phyloP scores from a whole-genome alignment of 2,888 invertebrate species.

The Acleris sparsana region DNA sequence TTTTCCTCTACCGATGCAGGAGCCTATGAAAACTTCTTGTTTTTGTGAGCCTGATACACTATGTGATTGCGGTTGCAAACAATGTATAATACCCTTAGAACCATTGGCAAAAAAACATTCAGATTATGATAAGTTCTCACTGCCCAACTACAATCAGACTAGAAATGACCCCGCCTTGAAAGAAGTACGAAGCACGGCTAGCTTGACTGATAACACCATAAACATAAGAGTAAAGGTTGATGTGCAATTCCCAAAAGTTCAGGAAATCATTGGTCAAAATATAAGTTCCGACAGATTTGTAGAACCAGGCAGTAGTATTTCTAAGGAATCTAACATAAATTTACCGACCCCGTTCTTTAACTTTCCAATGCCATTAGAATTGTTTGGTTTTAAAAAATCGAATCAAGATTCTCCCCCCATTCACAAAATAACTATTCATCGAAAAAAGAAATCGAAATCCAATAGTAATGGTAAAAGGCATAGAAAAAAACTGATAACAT shows the following conservation, averaged over 20 bases:
- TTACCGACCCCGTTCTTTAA: conserved; percentile 62
- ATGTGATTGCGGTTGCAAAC: conserved; percentile 66
- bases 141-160: neutral
- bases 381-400: conserved; percentile 56
- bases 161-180: conserved; percentile 1
- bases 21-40: conserved; percentile 55
- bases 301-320: conserved; percentile 47
- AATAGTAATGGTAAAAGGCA: conserved; percentile 65
- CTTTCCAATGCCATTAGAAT: conserved; percentile 62
- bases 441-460: conserved; percentile 66
- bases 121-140: conserved; percentile 39
- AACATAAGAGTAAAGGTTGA: conserved; percentile 71
- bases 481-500: conserved; percentile 63
- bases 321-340: conserved; percentile 58
- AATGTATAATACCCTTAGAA: conserved; percentile 55
- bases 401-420: conserved; percentile 53
- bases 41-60: conserved; percentile 60
- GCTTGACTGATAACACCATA: conserved; percentile 52
- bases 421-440: conserved; percentile 68
- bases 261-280: conserved; percentile 46
- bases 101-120: conserved; percentile 41
- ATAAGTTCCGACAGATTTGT: conserved; percentile 43
- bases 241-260: conserved; percentile 64
- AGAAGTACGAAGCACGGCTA: conserved; percentile 19
- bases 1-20: conserved; percentile 43